Base-by-base conservation (phyloP, 2,888 invertebrate species). In the Pterobdella sp. region DNA sequence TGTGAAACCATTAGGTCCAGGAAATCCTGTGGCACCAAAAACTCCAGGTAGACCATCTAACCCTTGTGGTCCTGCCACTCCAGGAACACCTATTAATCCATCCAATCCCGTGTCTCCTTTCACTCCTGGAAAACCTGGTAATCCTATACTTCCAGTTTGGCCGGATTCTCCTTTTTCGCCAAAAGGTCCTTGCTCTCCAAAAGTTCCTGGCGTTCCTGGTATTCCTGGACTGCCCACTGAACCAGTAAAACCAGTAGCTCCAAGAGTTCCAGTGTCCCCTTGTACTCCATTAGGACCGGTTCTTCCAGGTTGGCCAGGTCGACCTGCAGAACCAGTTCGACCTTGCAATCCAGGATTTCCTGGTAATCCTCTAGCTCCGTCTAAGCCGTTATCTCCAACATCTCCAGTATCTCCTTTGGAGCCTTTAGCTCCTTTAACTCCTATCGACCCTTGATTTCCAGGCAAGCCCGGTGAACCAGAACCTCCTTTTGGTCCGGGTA, bases 21-120 rank as follows among this genome's bases (percentile, higher is more conserved):
- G 29, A 42, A 37, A n/a, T 18, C 68, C 68, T 42, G 37, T 72
- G 22, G 42, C 31, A 18, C 72, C 72, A 7, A 67, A 10, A 3
- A 32, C n/a, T 10, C 72, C 74, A 31, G 31, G 63, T 72, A 26
- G n/a, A 32, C 75, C 75, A 34, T 42, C 26, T 56, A 34, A 31
- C 37, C 72, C 75, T 66, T 70, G 18, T n/a, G 31, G 65, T 29
- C 74, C 74, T 32, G 52, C 3, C n/a, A 60, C 29, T 66, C 74
- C 74, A 63, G 42, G 72, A n/a, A 32, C 4, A 37, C 74, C 60
- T 56, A 3, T 56, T 56, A 26, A 26, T 3, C 60, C 60, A 26
- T 22, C n/a, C 4, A 56, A 56, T 65, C 73, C 73, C 26, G 34
- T 29, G n/a, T 34, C 34, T 35, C 73, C 73, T 4, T 37, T 22